Base-by-base conservation (phyloP, 2,797 vertebrate species). In the Dendrocincla tyrannina region DNA sequence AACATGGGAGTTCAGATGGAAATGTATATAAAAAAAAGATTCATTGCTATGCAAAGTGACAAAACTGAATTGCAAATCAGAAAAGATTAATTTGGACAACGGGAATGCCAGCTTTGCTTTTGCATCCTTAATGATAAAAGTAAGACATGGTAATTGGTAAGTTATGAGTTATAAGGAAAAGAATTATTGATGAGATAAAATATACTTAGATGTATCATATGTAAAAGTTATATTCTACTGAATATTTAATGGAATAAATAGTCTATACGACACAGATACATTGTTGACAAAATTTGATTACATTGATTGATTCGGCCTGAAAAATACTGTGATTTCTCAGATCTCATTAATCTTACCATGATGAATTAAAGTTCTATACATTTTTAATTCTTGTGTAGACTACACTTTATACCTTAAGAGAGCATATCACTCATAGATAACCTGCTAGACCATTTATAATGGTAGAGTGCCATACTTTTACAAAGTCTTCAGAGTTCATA, bases 21-120 rank as follows among this genome's bases (percentile, higher is more conserved):
- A 97, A 94, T 81, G 20, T 77, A 64, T 86, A 67, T 80, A 32
- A 68, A 42, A 83, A 82, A 91, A 93, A 92, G 47, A 89, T 95
- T 93, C 33, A 97, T 77, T 97, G 52, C 53, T 50, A 85, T 85
- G 28, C 27, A 96, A 94, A 92, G 22, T 95, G 87, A 88, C 62
- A 91, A 95, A 97, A 95, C 60, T 93, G 82, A 96, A 97, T 97
- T 95, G 91, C 59, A 95, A 62, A 92, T 93, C 75, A 86, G 66
- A 96, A 97, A 89, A 96, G 47, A 98, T 92, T 58, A 93, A 95
- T 98, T 96, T 95, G 66, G 82, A 95, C 95, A 97, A 94, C 59
- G 39, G 19, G 18, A 93, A 89, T 94, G 62, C 78, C 67, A 92
- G 46, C n/a, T 86, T 63, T 77, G 69, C n/a, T 92, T 95, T 92